These are phyloP conservation scores for Erethizon dorsatum DNA, from an alignment of 2,797 vertebrate species.

Conservation along the genomic window DNA sequence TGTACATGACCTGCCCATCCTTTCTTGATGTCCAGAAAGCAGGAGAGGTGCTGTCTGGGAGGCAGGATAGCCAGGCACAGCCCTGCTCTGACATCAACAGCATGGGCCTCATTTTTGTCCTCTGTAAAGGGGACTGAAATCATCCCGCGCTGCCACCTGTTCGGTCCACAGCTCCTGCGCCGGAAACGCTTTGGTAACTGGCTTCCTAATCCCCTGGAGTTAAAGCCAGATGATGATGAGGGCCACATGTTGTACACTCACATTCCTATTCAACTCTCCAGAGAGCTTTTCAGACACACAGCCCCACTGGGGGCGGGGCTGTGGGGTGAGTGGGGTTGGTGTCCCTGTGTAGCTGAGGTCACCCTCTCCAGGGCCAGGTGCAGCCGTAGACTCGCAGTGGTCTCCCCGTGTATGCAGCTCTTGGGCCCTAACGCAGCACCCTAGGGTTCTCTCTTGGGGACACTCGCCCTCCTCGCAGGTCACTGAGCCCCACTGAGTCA, in stretches of 20 bases:
- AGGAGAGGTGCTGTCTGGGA: background rate
- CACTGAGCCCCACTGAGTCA: background rate
- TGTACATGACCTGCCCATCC: background rate
- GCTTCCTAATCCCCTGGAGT: background rate
- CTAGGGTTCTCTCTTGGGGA: background rate
- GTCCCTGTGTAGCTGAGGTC: background rate
- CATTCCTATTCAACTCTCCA: background rate
- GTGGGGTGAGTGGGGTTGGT: background rate
- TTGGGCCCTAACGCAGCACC: background rate
- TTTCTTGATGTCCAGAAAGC: background rate
- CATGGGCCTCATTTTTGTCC: background rate
- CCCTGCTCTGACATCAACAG: background rate
- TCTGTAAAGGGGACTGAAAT: background rate
- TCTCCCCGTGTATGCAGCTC: background rate
- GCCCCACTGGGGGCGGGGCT: background rate
- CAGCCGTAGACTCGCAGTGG: background rate
- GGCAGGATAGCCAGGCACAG: background rate
- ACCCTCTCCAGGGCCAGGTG: background rate
- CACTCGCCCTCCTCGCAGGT: background rate
- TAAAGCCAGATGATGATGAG: background rate
- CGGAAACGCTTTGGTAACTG: background rate
- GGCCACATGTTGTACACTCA: fast-evolving
- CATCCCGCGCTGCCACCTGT: background rate
- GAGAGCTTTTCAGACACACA: background rate
- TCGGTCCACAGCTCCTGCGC: background rate